A percentile compares a stretch with the other conserved stretches of the same genome.
These are phyloP conservation scores for Cryptotermes secundus DNA, from an alignment of 1,140 invertebrate genomes.

Conservation along the genomic window DNA sequence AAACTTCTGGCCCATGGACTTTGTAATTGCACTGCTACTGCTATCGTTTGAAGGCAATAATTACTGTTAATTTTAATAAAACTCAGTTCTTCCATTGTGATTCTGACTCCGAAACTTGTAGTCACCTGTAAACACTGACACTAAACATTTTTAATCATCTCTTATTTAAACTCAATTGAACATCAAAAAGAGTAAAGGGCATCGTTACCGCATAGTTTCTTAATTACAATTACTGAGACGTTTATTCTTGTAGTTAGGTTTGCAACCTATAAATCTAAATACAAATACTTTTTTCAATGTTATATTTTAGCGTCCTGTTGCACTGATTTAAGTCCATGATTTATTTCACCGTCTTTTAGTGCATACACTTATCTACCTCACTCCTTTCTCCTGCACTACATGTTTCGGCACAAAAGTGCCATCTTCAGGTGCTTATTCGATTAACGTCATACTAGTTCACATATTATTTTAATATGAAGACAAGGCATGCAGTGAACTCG, in stretches of 20 bases:
- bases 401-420: too few relatives aligned
- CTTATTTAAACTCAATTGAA: background rate
- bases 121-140: too few relatives aligned
- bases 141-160: background rate
- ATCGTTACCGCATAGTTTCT: background rate
- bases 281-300: too few relatives aligned
- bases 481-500: too few relatives aligned
- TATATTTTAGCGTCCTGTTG: too few relatives aligned
- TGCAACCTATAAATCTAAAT: background rate
- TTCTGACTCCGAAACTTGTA: background rate
- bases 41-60: background rate
- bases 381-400: too few relatives aligned
- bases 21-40: background rate
- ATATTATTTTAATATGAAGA: too few relatives aligned
- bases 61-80: conserved; percentile 5
- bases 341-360: too few relatives aligned
- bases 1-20: background rate
- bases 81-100: background rate
- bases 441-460: too few relatives aligned
- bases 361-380: too few relatives aligned
- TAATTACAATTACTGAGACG: background rate
- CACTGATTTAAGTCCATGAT: too few relatives aligned
- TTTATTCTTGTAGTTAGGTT: background rate
- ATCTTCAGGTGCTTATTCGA: too few relatives aligned
- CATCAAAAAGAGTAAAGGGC: background rate